Conservation (phyloP, 1,140 invertebrate genomes). For the Ceratoteleas bidentatus region DNA sequence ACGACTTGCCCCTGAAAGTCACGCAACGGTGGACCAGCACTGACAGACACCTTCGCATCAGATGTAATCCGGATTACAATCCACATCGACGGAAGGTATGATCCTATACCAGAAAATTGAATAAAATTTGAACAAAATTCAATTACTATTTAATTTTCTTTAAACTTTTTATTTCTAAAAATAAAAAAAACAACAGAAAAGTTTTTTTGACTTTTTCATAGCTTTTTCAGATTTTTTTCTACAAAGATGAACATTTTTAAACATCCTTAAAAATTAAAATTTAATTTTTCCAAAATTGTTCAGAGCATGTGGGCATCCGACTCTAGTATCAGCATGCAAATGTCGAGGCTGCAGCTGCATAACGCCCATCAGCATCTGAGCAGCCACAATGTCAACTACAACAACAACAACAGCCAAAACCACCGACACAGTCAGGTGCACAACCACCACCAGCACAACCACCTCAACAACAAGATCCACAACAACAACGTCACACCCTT, state of each 20-base stretch:
- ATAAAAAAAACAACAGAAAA: too few relatives aligned
- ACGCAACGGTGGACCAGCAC: conserved; percentile 88
- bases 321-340: conserved; percentile 77
- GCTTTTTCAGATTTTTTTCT: not conserved
- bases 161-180: too few relatives aligned
- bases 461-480: conserved; percentile 61
- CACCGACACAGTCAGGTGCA: conserved; percentile 59
- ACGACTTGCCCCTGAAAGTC: conserved; percentile 91
- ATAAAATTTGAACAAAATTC: not conserved
- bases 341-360: conserved; percentile 77
- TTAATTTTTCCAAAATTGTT: conserved; percentile 4
- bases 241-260: not conserved
- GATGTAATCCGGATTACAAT: conserved; percentile 88
- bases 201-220: not conserved
- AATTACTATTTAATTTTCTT: too few relatives aligned
- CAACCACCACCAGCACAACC: conserved; percentile 46
- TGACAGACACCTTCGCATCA: conserved; percentile 89
- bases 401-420: conserved; percentile 62
- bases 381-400: conserved; percentile 39
- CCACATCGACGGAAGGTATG: conserved; percentile 83
- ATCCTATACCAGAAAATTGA: not conserved
- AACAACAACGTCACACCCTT: conserved; percentile 46
- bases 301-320: conserved; percentile 81
- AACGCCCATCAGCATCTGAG: conserved; percentile 48
- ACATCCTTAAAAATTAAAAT: not conserved